Percentiles rank a stretch among this genome's conserved stretches.
These are phyloP conservation scores for Cyaniris semiargus DNA, from an alignment of 2,888 invertebrate species.

Conservation along the genomic window DNA sequence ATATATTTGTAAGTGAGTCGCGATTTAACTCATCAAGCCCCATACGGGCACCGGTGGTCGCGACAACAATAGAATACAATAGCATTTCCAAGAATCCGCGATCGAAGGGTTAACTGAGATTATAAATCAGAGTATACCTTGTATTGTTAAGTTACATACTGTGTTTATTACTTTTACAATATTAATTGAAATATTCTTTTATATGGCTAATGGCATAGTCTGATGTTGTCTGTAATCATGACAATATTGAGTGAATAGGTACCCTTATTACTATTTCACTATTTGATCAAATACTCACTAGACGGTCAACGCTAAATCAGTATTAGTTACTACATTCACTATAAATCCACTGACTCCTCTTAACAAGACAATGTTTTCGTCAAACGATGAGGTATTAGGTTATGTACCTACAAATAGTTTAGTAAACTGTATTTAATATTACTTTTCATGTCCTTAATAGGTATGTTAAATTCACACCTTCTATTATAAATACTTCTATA, in stretches of 20 bases:
- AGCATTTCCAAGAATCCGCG: too few species aligned
- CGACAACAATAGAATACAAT: too few species aligned
- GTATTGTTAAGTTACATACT: not conserved
- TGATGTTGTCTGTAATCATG: not conserved
- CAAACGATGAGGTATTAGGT: conserved; percentile 12
- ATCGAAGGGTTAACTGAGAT: too few species aligned
- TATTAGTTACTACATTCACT: not conserved
- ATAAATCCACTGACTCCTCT: conserved; percentile 7
- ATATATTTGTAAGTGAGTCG: not conserved
- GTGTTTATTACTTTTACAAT: not conserved
- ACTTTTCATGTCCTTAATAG: not conserved
- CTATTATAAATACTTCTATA: too few species aligned
- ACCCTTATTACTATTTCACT: conserved; percentile 30
- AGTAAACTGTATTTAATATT: not conserved
- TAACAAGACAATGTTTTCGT: not conserved
- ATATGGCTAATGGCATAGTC: not conserved
- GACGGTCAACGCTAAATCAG: not conserved
- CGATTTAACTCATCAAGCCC: too few species aligned
- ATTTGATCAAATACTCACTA: not conserved
- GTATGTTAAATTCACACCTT: not conserved
- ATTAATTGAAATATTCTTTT: not conserved
- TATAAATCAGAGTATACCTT: not conserved
- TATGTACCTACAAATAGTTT: not conserved
- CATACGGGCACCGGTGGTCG: too few species aligned
- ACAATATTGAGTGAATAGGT: conserved; percentile 32